Percentiles rank a stretch among this genome's conserved stretches.
Conservation (phyloP, 2,888 invertebrate genomes). For the Eupithecia dodoneata region DNA sequence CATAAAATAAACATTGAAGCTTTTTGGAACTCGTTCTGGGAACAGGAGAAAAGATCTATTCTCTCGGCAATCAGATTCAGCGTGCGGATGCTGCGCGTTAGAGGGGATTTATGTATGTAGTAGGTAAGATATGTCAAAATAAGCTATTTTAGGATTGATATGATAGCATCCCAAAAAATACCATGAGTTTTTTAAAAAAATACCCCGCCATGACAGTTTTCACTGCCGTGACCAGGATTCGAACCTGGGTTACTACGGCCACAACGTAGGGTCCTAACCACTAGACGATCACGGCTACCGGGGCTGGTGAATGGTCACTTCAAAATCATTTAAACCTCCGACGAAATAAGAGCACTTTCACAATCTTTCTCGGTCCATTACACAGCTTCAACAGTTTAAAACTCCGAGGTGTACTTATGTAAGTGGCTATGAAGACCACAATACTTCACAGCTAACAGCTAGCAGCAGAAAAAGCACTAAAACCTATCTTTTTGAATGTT, state of each 20-base stretch:
- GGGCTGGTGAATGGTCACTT: conserved; percentile 53
- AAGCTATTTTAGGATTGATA: too few species aligned
- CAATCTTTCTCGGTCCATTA: conserved; percentile 42
- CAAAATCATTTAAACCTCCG: conserved; percentile 39
- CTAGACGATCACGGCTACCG: conserved; percentile 88
- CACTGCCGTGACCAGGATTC: conserved; percentile 88
- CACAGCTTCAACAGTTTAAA: conserved; percentile 18
- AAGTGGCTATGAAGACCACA: conserved; percentile 11
- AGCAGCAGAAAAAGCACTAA: too few species aligned
- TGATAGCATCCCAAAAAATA: too few species aligned
- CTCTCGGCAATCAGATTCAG: too few species aligned
- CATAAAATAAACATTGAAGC: too few species aligned
- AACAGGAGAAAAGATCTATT: too few species aligned
- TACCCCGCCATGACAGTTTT: conserved; percentile 57
- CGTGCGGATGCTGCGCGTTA: too few species aligned
- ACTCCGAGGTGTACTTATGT: conserved; percentile 15
- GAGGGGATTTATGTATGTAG: too few species aligned
- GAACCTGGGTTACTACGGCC: conserved; percentile 91
- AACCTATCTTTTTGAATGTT: not conserved
- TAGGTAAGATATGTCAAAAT: too few species aligned
- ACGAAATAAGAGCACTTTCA: conserved; percentile 45
- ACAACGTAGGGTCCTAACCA: conserved; percentile 90
- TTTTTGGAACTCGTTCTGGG: too few species aligned
- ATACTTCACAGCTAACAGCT: conserved; percentile 1
- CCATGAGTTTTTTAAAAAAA: not conserved